Conservation (phyloP, 2,797 vertebrate genomes). For the Malurus leucopterus region DNA sequence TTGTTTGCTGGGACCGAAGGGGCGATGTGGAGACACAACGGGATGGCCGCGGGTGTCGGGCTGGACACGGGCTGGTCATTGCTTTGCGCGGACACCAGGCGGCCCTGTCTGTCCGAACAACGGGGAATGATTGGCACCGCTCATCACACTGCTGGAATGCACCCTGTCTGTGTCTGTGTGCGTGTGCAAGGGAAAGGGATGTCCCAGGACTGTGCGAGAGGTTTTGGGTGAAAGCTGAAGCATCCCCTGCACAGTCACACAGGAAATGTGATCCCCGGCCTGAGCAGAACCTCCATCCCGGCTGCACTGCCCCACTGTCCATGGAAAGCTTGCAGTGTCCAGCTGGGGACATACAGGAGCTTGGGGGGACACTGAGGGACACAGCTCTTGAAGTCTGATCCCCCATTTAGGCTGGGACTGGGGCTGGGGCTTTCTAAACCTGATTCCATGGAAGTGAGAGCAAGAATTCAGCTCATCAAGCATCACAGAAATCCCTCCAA, state of each 20-base stretch:
- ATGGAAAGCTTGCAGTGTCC: neutral
- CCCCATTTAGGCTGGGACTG: fast-evolving
- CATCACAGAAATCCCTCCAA: neutral
- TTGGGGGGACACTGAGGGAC: neutral
- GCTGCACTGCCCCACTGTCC: neutral
- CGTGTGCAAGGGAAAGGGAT: fast-evolving
- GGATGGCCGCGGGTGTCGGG: fast-evolving
- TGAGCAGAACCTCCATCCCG: fast-evolving
- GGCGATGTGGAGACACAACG: fast-evolving
- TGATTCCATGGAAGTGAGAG: neutral
- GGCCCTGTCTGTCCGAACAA: neutral
- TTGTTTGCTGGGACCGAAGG: neutral
- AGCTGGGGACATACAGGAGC: neutral
- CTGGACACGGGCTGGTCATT: neutral
- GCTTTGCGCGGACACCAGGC: neutral
- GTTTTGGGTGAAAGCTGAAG: neutral
- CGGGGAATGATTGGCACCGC: neutral
- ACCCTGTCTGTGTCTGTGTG: fast-evolving
- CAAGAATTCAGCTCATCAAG: neutral
- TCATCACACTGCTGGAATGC: neutral
- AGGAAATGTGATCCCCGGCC: neutral
- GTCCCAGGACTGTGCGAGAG: fast-evolving
- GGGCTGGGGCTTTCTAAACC: neutral
- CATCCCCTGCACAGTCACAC: neutral
- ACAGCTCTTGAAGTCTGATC: neutral